These are phyloP conservation scores for Noctua comes DNA, from an alignment of 2,888 invertebrate genomes.

Conservation along the genomic window DNA sequence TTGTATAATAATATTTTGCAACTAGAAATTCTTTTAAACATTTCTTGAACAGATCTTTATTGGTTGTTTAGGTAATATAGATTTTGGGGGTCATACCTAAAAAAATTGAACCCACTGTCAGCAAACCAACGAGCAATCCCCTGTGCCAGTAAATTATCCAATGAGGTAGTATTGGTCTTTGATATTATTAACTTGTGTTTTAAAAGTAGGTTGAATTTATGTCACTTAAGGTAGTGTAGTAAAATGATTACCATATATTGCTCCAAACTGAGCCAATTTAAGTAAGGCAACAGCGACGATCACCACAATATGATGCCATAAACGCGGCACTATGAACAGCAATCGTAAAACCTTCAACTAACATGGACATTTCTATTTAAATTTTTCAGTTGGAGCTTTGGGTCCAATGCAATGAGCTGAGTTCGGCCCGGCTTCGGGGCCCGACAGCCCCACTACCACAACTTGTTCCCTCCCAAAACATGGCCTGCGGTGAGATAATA, in stretches of 20 bases:
- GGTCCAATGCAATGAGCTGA: conserved; percentile 88
- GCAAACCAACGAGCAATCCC: too few relatives aligned
- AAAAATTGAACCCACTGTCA: too few relatives aligned
- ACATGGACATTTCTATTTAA: background rate
- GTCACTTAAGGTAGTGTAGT: background rate
- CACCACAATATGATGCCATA: conserved; percentile 23
- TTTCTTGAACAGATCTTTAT: too few relatives aligned
- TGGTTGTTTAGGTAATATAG: too few relatives aligned
- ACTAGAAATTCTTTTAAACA: too few relatives aligned
- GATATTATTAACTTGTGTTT: too few relatives aligned
- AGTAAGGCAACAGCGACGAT: conserved; percentile 35
- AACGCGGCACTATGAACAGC: background rate
- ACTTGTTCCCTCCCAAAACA: conserved; percentile 69
- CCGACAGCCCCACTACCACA: conserved; percentile 70
- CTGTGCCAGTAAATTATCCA: too few relatives aligned
- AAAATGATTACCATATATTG: conserved; percentile 35
- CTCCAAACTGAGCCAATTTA: conserved; percentile 41
- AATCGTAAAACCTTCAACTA: background rate
- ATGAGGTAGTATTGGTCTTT: too few relatives aligned
- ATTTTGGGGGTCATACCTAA: too few relatives aligned
- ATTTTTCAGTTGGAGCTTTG: conserved; percentile 86
- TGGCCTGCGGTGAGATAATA: conserved; percentile 83
- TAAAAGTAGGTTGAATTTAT: too few relatives aligned
- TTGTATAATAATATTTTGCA: too few relatives aligned
- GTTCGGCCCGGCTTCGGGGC: conserved; percentile 85